Conservation (phyloP, 2,113 vertebrate genomes). For the Grammomys surdaster region DNA sequence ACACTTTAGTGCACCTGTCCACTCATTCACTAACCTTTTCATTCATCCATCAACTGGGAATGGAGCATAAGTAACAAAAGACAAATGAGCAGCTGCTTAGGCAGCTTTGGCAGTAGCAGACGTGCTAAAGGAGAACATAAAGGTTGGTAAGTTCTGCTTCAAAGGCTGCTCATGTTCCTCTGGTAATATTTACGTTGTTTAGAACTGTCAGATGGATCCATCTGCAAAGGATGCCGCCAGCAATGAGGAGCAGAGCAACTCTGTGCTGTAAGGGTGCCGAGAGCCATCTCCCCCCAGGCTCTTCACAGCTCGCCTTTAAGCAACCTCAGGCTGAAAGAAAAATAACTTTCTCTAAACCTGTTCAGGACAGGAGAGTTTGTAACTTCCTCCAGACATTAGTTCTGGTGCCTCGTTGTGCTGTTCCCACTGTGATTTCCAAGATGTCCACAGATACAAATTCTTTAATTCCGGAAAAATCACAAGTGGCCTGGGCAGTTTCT, state of each 20-base stretch:
- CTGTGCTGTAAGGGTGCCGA: slow-evolving; percentile 21
- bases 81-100: not conserved
- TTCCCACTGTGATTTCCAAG: not conserved
- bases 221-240: not conserved
- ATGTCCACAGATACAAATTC: not conserved
- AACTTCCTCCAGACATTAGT: not conserved
- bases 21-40: not conserved
- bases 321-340: not conserved
- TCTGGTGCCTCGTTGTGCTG: not conserved
- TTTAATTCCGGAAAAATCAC: not conserved
- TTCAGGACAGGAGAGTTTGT: slow-evolving; percentile 14
- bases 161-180: slow-evolving; percentile 6
- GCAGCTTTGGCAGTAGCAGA: not conserved
- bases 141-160: slow-evolving; percentile 4
- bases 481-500: not conserved
- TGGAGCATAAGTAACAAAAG: not conserved
- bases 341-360: not conserved
- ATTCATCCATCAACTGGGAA: not conserved
- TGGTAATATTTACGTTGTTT: slow-evolving; percentile 32
- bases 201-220: slow-evolving; percentile 9
- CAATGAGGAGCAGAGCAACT: not conserved
- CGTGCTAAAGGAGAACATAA: not conserved
- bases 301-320: slow-evolving; percentile 46
- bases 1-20: not conserved
- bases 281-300: slow-evolving; percentile 27